phyloP scores from a whole-genome alignment of 1,140 invertebrate species.

The Camponotus floridanus region DNA sequence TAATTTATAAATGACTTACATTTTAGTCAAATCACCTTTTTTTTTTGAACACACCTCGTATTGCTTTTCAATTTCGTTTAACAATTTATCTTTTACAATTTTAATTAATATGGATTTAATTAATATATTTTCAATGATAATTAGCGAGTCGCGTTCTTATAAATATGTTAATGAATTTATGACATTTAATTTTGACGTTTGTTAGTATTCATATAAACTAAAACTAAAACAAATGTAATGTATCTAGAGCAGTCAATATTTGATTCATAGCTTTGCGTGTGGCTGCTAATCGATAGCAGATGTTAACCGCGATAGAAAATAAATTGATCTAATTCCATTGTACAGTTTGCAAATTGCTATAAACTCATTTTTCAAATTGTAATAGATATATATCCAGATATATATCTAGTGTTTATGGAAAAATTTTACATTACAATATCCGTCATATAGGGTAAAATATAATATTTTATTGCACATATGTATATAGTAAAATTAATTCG shows the following conservation, averaged over 20 bases:
- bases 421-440: slow-evolving; percentile 21
- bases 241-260: slow-evolving; percentile 7
- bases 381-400: background rate
- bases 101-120: background rate
- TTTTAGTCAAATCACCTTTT: too few relatives aligned
- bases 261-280: slow-evolving; percentile 14
- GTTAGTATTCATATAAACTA: background rate
- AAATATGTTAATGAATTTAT: too few relatives aligned
- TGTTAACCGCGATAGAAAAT: slow-evolving; percentile 1
- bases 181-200: background rate
- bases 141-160: background rate
- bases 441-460: background rate
- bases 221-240: background rate
- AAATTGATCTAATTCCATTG: slow-evolving; percentile 16
- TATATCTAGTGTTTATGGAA: background rate
- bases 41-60: too few relatives aligned
- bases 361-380: background rate
- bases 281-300: slow-evolving; percentile 16
- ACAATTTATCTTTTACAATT: too few relatives aligned
- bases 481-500: too few relatives aligned
- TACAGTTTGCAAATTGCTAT: slow-evolving; percentile 17
- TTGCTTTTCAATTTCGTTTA: too few relatives aligned
- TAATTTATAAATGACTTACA: too few relatives aligned
- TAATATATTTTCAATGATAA: background rate
- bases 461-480: too few relatives aligned